Conservation (phyloP, 2,797 vertebrate genomes). For the Phalanger gymnotis region DNA sequence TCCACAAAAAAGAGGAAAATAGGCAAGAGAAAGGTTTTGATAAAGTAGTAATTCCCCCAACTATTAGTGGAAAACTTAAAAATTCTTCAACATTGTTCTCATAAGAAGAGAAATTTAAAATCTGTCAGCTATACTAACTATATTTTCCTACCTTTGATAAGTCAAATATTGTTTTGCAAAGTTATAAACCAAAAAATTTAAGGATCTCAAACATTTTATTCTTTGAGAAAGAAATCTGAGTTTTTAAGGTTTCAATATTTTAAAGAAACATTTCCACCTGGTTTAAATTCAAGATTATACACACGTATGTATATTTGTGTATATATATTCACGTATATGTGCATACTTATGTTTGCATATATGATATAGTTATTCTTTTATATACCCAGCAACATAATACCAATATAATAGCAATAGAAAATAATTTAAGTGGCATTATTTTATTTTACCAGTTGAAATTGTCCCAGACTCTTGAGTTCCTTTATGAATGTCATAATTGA, state of each 20-base stretch:
- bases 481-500: constrained; percentile 88
- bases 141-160: constrained; percentile 37
- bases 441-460: constrained; percentile 91
- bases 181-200: constrained; percentile 37
- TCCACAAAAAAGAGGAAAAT: constrained; percentile 19
- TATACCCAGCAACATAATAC: not conserved
- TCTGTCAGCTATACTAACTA: not conserved
- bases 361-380: constrained; percentile 44
- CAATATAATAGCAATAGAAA: not conserved
- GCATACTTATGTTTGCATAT: not conserved
- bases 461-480: constrained; percentile 87
- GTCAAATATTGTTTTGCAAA: constrained; percentile 5
- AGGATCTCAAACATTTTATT: constrained; percentile 44
- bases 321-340: not conserved
- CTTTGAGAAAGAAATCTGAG: constrained; percentile 56
- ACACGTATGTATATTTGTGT: not conserved
- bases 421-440: constrained; percentile 51
- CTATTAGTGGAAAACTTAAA: constrained; percentile 29
- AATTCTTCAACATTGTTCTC: constrained; percentile 13
- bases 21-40: constrained; percentile 12
- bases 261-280: constrained; percentile 59
- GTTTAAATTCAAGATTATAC: constrained; percentile 42
- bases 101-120: constrained; percentile 13
- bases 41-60: not conserved
- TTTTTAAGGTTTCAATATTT: constrained; percentile 56